Percentiles rank a stretch among this genome's conserved stretches.
These are phyloP conservation scores for Rhorus exstirpatorius DNA, from an alignment of 2,888 invertebrate species.

Conservation along the genomic window DNA sequence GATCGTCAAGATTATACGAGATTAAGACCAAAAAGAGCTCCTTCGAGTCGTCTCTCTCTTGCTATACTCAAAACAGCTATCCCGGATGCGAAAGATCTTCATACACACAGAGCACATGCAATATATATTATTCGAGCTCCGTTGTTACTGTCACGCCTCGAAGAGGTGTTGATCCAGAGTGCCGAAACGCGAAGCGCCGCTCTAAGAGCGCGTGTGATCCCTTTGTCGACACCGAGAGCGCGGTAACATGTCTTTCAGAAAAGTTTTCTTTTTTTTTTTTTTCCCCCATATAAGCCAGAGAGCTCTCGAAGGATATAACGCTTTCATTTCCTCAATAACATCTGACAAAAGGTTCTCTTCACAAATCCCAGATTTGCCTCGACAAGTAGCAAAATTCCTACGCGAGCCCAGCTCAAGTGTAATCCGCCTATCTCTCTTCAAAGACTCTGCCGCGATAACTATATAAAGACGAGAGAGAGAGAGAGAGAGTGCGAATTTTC, in stretches of 20 bases:
- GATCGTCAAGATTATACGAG: no score
- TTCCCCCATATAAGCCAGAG: constrained; percentile 28
- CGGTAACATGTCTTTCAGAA: constrained; percentile 26
- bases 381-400: constrained; percentile 51
- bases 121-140: constrained; percentile 18
- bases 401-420: constrained; percentile 16
- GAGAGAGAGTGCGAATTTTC: constrained; percentile 49
- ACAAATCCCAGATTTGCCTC: constrained; percentile 62
- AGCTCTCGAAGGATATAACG: constrained; percentile 34
- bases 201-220: constrained; percentile 29
- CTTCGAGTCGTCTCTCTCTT: no score
- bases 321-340: constrained; percentile 40
- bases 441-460: constrained; percentile 23
- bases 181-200: constrained; percentile 28
- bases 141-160: constrained; percentile 47
- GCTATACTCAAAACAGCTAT: neutral
- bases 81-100: neutral
- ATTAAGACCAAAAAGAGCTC: no score
- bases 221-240: constrained; percentile 8
- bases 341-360: constrained; percentile 16
- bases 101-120: neutral
- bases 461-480: no score
- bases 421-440: constrained; percentile 29
- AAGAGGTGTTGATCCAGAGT: constrained; percentile 35
- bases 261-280: constrained; percentile 11